Percentiles rank a stretch among this genome's conserved stretches.
phyloP scores from a whole-genome alignment of 2,888 invertebrate genomes.

The Drosophila mayaguana region DNA sequence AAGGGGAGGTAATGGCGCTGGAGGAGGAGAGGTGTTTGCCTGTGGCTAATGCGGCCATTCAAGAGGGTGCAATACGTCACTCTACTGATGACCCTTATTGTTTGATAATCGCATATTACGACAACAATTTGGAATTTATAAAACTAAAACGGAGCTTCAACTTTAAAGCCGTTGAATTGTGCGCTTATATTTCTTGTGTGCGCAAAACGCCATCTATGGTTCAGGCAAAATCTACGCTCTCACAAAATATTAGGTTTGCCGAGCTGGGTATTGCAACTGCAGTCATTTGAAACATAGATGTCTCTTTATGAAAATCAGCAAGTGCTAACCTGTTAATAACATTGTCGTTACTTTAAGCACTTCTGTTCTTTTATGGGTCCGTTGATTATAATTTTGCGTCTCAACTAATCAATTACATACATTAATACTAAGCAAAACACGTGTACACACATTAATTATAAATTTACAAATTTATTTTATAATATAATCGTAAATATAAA shows the following conservation, averaged over 20 bases:
- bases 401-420: neutral
- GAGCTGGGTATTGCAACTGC: neutral
- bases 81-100: slow-evolving; percentile 58
- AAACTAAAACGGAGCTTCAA: neutral
- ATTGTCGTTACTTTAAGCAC: neutral
- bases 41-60: slow-evolving; percentile 33
- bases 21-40: slow-evolving; percentile 1
- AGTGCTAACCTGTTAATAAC: neutral
- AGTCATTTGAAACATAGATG: neutral
- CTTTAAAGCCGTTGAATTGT: neutral
- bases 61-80: slow-evolving; percentile 38
- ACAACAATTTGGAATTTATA: neutral
- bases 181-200: neutral
- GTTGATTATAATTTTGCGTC: neutral
- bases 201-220: slow-evolving; percentile 26
- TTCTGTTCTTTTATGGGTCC: neutral
- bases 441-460: neutral
- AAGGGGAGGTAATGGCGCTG: neutral
- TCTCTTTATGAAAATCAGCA: neutral
- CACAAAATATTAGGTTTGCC: too few species aligned
- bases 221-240: neutral
- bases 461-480: too few species aligned
- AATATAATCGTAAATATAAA: too few species aligned
- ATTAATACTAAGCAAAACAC: neutral
- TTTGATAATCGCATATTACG: slow-evolving; percentile 54